These are phyloP conservation scores for Drosophila orena DNA, from an alignment of 1,140 invertebrate species.

Conservation along the genomic window DNA sequence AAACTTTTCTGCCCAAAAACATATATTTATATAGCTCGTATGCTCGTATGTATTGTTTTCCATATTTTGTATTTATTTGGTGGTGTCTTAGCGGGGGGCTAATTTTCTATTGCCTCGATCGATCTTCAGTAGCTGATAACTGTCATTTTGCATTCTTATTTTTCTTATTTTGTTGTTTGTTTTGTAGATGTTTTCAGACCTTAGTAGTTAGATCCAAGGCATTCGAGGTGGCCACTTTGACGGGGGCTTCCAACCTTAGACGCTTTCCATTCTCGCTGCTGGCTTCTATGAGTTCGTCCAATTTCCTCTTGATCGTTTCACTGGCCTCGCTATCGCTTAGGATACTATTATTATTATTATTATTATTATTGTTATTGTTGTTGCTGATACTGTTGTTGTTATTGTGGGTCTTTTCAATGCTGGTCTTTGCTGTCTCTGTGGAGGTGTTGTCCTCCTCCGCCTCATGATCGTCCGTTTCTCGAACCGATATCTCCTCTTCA, in stretches of 20 bases:
- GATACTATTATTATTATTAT: slow-evolving; percentile 62
- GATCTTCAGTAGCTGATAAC: slow-evolving; percentile 40
- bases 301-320: slow-evolving; percentile 81
- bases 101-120: slow-evolving; percentile 42
- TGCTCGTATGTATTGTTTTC: slow-evolving; percentile 29
- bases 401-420: slow-evolving; percentile 67
- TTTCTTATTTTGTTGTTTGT: neutral
- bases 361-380: slow-evolving; percentile 55
- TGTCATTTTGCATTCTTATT: slow-evolving; percentile 20
- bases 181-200: slow-evolving; percentile 41
- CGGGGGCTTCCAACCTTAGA: slow-evolving; percentile 85
- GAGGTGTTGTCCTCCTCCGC: slow-evolving; percentile 44
- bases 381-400: slow-evolving; percentile 72
- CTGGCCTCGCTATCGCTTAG: slow-evolving; percentile 58
- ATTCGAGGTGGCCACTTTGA: slow-evolving; percentile 77
- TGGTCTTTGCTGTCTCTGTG: slow-evolving; percentile 54
- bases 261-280: slow-evolving; percentile 85
- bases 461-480: slow-evolving; percentile 34
- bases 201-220: slow-evolving; percentile 90
- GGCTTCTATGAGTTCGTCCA: slow-evolving; percentile 78
- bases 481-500: slow-evolving; percentile 83
- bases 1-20: slow-evolving; percentile 11
- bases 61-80: slow-evolving; percentile 36
- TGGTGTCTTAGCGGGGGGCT: slow-evolving; percentile 47
- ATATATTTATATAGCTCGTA: slow-evolving; percentile 40